Evolutionary conservation across 2,797 vertebrate genomes (phyloP), one percentile per base, ranked within the genome.

Genomic region (Gymnothorax reevesii): DNA sequence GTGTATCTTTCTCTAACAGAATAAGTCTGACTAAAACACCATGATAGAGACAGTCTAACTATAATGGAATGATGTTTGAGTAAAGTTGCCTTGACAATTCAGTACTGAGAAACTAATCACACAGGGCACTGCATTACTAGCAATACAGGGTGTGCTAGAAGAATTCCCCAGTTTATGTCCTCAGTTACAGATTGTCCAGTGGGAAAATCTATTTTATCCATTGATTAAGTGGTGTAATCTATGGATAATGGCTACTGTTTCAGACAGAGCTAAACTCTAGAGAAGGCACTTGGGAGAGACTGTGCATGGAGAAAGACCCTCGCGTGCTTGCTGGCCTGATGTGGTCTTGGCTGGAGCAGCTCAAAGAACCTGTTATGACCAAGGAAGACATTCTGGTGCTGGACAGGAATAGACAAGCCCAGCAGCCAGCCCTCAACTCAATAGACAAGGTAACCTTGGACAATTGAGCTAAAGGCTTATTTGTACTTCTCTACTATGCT

Each of bases 301-400:
- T 99, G 90, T 96, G 96, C 86, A 88, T 92, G 0, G 98, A 99
- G 91, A 95, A 94, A 91, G 97, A 99, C 91, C 98, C 98, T 86
- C 95, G 97, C 90, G 95, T 98, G 86, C 96, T 99, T n/a, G 96
- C 96, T 57, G 88, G 94, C 84, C 95, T 99, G 86, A 98, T 99
- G 98, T 99, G 98, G 98, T 98, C 97, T 0, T 99, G 98, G 98
- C 93, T 99, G 90, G 97, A 98, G 90, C 98, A 99, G 92, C 96
- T 99, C 79, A 99, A 97, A 90, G 98, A 98, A 83, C 98, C 98
- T 0, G 77, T 97, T 88, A 94, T 99, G 93, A 97, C 95, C 92
- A 94, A 91, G 82, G 93, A 96, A n/a, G 97, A 98, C 20, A 69
- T 98, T 57, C 94, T 95, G 75, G 90, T 95, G 71, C 90, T 99